phyloP scores from a whole-genome alignment of 2,113 vertebrate genomes.

The Gnathochromis pfefferi region DNA sequence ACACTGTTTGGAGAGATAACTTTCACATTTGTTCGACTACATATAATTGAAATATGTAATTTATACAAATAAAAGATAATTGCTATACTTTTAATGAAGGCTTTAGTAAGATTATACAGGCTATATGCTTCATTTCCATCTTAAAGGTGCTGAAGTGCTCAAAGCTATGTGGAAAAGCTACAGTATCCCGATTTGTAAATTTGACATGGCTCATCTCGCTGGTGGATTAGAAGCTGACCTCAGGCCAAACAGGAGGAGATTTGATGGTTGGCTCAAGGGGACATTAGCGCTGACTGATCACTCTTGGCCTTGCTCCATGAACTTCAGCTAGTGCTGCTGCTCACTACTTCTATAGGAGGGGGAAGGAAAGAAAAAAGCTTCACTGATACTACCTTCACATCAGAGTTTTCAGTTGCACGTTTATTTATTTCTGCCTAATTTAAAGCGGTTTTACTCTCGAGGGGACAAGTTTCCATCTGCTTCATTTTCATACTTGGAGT shows the following conservation, averaged over 20 bases:
- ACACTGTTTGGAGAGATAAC: background rate
- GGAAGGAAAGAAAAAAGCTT: background rate
- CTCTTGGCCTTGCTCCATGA: constrained; percentile 23
- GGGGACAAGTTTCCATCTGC: constrained; percentile 32
- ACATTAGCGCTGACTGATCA: constrained; percentile 52
- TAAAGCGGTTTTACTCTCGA: constrained; percentile 19
- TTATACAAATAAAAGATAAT: background rate
- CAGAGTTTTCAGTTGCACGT: background rate
- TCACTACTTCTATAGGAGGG: background rate
- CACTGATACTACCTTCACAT: background rate
- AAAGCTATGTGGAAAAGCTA: constrained; percentile 1
- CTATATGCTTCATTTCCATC: background rate
- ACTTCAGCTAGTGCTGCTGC: background rate
- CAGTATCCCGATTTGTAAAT: constrained; percentile 39
- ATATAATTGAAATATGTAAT: background rate
- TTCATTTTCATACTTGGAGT: constrained; percentile 23
- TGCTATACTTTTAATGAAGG: background rate
- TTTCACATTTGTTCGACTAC: background rate
- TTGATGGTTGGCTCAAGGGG: constrained; percentile 36
- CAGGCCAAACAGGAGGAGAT: constrained; percentile 56
- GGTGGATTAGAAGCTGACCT: constrained; percentile 55
- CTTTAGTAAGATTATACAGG: background rate
- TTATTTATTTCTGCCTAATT: constrained; percentile 32
- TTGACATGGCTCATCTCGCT: constrained; percentile 52
- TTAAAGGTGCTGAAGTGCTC: background rate